Evolutionary conservation across 1,140 invertebrate species (phyloP).

Genomic region (Drosophila lowei): DNA sequence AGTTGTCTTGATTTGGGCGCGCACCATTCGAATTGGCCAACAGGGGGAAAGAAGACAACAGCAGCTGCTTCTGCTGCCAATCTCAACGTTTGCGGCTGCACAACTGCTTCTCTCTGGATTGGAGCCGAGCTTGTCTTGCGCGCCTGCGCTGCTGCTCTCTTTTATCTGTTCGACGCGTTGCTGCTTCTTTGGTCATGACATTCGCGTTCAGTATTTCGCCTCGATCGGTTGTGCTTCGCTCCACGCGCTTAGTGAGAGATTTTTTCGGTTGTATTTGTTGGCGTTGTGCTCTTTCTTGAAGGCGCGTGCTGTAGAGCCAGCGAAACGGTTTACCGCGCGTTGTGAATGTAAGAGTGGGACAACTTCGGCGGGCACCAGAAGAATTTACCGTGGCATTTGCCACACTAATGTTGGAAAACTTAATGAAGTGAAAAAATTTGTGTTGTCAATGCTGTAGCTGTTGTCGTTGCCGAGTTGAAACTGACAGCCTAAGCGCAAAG

Average conservation of each 20-base stretch:
- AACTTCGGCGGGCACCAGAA: constrained; percentile 23
- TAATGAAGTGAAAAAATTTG: constrained; percentile 78
- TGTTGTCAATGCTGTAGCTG: constrained; percentile 39
- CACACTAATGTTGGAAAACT: constrained; percentile 67
- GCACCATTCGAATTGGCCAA: constrained; percentile 48
- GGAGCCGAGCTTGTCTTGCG: background rate
- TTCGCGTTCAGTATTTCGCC: constrained; percentile 78
- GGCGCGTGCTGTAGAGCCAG: constrained; percentile 48
- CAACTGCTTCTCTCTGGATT: background rate
- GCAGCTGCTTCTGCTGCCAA: constrained; percentile 7
- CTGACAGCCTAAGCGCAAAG: constrained; percentile 42
- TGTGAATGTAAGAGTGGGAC: constrained; percentile 31
- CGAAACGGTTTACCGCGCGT: constrained; percentile 42
- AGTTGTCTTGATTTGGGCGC: constrained; percentile 50
- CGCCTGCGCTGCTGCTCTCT: constrained; percentile 21
- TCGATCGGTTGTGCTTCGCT: constrained; percentile 59
- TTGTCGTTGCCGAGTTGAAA: constrained; percentile 41
- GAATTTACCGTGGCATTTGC: constrained; percentile 67
- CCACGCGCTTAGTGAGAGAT: constrained; percentile 36
- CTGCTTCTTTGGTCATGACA: constrained; percentile 75
- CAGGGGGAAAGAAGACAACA: background rate
- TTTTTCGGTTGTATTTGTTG: constrained; percentile 5
- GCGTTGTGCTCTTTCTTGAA: background rate
- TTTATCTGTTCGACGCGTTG: constrained; percentile 13
- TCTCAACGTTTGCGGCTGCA: constrained; percentile 39